phyloP scores from a whole-genome alignment of 2,113 vertebrate species.

The Anolis sagrei region DNA sequence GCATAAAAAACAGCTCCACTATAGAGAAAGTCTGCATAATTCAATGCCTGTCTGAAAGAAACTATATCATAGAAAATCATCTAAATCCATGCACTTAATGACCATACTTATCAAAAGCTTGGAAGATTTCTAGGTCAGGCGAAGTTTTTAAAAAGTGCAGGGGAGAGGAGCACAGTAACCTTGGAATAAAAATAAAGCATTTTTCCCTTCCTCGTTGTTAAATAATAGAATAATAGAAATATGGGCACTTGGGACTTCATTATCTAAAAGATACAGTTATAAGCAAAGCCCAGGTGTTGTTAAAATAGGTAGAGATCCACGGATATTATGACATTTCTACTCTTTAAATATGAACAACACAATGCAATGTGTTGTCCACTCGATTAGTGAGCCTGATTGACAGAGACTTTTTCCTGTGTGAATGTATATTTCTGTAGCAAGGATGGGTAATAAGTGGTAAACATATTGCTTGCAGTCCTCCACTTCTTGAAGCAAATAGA shows the following conservation, averaged over 20 bases:
- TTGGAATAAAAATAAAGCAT: constrained; percentile 5
- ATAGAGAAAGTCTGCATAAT: background rate
- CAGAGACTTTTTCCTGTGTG: background rate
- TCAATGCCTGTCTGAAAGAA: constrained; percentile 46
- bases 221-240: constrained; percentile 21
- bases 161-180: constrained; percentile 4
- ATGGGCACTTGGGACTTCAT: constrained; percentile 4
- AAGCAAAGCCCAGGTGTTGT: background rate
- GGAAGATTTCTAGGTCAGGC: constrained; percentile 60
- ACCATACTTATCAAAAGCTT: constrained; percentile 51
- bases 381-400: background rate
- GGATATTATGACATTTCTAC: background rate
- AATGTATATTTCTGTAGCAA: too few species aligned
- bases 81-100: constrained; percentile 67
- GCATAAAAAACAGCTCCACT: background rate
- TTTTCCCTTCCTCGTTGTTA: constrained; percentile 18
- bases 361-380: background rate
- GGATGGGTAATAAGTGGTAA: too few species aligned
- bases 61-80: constrained; percentile 56
- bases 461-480: too few species aligned
- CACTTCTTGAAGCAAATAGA: too few species aligned
- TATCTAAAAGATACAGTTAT: constrained; percentile 24
- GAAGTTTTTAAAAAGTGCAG: constrained; percentile 23
- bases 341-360: background rate
- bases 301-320: background rate